Base-by-base conservation (phyloP, 1,140 invertebrate genomes). In the Eurosta solidaginis region DNA sequence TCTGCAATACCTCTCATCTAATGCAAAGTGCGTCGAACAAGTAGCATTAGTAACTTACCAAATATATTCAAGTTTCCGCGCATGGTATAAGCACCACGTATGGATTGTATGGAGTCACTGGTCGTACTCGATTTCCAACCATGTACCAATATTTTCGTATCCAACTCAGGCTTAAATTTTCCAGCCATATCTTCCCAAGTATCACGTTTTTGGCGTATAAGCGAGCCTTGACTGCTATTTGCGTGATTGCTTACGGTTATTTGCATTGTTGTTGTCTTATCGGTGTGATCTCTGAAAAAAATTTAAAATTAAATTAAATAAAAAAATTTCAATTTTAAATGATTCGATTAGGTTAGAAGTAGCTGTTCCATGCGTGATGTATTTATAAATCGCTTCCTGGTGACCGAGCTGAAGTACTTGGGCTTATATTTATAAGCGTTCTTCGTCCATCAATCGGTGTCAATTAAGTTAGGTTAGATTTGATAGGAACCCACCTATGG, bases 101-200 rank as follows among this genome's bases (percentile, higher is more conserved):
- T 90, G 3, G 81, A 80, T 27, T 83, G 78, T 74, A 83, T 83
- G 7, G 80, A 82, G 78, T 87, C 81, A 74, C 80, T 89, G 17
- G 86, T 84, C 7, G 89, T 89, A 77, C 87, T 89, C 0, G 92
- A 92, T 80, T 91, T 89, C 92, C 92, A 96, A 1, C 95, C 95
- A 82, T 96, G 95, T 29, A 92, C 92, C 42, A 95, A 87, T 25
- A 94, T 89, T 84, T 91, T 92, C 2, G 92, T 91, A 52, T 81
- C 80, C 33, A 79, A 74, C 29, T 78, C 54, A 4, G 80, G 78
- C 52, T 81, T 78, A 40, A 81, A 81, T 77, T 81, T 81, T 44
- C 85, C 84, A 1, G 85, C 84, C 85, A 87, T 82, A 52, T 87
- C 85, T 54, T 87, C 82, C 85, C 85, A 87, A 3, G 84, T 87